Evolutionary conservation across 1,140 invertebrate genomes (phyloP).

Genomic region (Elymnias hypermnestra): DNA sequence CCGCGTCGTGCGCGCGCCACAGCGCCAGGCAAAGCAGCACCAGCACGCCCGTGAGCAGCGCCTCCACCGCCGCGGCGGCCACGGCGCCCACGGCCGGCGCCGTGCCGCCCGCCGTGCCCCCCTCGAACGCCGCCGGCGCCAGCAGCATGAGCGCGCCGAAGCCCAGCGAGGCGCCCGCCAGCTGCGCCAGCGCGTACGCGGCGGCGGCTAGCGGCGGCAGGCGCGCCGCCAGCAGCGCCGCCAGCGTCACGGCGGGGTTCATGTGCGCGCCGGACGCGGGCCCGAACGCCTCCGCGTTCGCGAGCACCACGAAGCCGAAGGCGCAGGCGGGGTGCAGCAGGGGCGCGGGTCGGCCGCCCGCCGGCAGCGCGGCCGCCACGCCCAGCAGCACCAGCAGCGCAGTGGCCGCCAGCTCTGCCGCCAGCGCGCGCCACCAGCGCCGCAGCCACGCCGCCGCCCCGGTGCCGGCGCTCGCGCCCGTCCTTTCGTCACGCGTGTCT

Average conservation of each 20-base stretch:
- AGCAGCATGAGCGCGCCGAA: constrained; percentile 29
- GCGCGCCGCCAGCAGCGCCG: constrained; percentile 35
- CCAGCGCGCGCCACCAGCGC: constrained; percentile 46
- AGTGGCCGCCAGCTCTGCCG: constrained; percentile 47
- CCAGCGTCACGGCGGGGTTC: constrained; percentile 59
- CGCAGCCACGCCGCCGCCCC: constrained; percentile 29
- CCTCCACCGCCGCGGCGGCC: constrained; percentile 36
- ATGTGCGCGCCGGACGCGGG: constrained; percentile 57
- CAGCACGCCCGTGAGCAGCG: constrained; percentile 40
- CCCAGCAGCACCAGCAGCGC: constrained; percentile 54
- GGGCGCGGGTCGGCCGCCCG: constrained; percentile 15
- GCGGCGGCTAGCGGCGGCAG: constrained; percentile 18
- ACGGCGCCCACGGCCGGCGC: constrained; percentile 20
- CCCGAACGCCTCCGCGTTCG: constrained; percentile 45
- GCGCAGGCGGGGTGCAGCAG: constrained; percentile 51
- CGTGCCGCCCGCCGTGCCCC: constrained; percentile 28
- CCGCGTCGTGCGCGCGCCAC: constrained; percentile 38
- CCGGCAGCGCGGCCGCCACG: constrained; percentile 32
- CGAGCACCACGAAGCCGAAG: constrained; percentile 52
- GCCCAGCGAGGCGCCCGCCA: constrained; percentile 31
- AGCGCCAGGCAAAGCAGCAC: constrained; percentile 36
- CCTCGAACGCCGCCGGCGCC: constrained; percentile 19
- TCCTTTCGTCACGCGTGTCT: too few species aligned
- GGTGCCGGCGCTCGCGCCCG: neutral
- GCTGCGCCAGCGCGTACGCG: constrained; percentile 22